A percentile compares a stretch with the other conserved stretches of the same genome.
These are phyloP conservation scores for Lochmaea crataegi DNA, from an alignment of 2,888 invertebrate species.

Conservation along the genomic window DNA sequence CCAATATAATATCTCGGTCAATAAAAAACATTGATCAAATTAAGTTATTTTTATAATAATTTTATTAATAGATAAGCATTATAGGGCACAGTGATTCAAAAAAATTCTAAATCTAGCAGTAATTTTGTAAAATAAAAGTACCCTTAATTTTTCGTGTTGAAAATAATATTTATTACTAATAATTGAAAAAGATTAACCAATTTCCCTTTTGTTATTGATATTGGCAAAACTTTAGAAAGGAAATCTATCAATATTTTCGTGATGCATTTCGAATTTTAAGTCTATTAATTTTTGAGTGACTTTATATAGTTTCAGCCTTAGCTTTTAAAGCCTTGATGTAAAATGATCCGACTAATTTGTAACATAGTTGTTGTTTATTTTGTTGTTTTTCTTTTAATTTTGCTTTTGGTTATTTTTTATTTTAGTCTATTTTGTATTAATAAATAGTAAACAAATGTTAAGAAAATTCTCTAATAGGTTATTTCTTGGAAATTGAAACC, in stretches of 20 bases:
- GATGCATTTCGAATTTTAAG: neutral
- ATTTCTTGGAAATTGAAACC: constrained; percentile 4
- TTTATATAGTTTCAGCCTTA: constrained; percentile 25
- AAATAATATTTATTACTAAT: no score
- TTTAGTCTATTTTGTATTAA: constrained; percentile 40
- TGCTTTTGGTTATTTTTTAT: constrained; percentile 46
- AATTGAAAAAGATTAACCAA: neutral
- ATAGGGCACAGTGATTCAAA: no score
- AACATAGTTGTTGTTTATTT: constrained; percentile 52
- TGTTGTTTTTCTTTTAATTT: constrained; percentile 46
- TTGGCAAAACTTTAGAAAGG: no score
- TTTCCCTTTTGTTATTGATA: no score
- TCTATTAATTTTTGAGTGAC: neutral
- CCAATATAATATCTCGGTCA: no score
- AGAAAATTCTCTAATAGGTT: neutral
- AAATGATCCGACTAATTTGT: constrained; percentile 42
- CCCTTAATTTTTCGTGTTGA: no score
- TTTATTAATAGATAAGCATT: no score
- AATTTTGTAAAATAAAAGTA: no score
- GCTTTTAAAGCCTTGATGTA: no score
- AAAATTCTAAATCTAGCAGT: no score
- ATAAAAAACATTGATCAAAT: no score
- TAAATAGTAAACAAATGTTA: constrained; percentile 3
- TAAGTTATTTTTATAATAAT: no score
- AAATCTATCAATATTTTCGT: neutral